phyloP scores from a whole-genome alignment of 2,888 invertebrate species.

The Thymelicus lineola region DNA sequence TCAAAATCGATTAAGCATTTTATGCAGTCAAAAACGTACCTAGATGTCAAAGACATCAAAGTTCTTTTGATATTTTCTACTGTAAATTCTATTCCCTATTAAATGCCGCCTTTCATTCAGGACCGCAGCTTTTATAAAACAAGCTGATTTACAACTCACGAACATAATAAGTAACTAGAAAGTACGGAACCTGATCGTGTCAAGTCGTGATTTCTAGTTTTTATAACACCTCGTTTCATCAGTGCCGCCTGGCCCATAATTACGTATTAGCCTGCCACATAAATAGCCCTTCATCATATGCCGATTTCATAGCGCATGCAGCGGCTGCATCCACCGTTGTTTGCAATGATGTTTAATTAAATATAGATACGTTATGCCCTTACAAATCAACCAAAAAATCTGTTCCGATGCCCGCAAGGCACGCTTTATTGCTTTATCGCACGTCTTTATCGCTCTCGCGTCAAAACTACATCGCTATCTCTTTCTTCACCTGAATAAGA shows the following conservation, averaged over 20 bases:
- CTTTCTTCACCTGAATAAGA: too few relatives aligned
- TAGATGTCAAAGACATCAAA: too few relatives aligned
- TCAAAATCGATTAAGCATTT: too few relatives aligned
- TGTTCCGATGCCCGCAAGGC: too few relatives aligned
- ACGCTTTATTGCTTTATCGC: too few relatives aligned
- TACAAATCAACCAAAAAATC: too few relatives aligned
- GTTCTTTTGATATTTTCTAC: too few relatives aligned
- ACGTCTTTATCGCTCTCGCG: too few relatives aligned
- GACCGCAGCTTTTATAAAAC: not conserved
- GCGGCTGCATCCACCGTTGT: constrained; percentile 8
- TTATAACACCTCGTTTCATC: constrained; percentile 36
- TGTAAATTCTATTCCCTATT: not conserved
- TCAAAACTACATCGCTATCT: too few relatives aligned
- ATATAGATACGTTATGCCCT: too few relatives aligned
- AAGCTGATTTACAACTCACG: constrained; percentile 14
- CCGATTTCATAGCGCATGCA: constrained; percentile 26
- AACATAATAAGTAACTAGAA: constrained; percentile 28
- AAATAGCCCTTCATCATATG: constrained; percentile 28
- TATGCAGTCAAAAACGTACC: too few relatives aligned
- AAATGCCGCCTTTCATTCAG: not conserved
- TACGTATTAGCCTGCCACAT: constrained; percentile 36
- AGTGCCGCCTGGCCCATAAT: constrained; percentile 31
- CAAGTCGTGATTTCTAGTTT: constrained; percentile 29
- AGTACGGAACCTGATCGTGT: constrained; percentile 18
- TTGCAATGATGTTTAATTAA: too few relatives aligned